These are phyloP conservation scores for Ovis aries DNA, from an alignment of 2,113 vertebrate species.

Conservation along the genomic window DNA sequence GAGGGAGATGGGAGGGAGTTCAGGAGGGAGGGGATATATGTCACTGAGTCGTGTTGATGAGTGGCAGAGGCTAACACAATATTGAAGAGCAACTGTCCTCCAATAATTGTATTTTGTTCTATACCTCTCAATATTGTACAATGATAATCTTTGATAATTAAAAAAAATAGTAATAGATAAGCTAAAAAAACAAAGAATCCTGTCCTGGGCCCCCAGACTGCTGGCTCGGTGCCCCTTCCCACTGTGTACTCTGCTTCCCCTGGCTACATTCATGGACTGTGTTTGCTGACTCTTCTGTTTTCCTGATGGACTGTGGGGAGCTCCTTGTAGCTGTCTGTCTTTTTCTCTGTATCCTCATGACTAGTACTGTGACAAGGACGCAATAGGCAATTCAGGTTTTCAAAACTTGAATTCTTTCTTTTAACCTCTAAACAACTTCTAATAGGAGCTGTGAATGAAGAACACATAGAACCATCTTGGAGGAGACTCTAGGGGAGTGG, in stretches of 20 bases:
- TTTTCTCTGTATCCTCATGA: background rate
- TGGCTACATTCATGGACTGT: background rate
- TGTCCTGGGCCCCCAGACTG: background rate
- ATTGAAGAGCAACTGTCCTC: background rate
- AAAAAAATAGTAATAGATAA: background rate
- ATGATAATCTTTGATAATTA: background rate
- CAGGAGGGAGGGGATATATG: background rate
- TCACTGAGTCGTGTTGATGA: background rate
- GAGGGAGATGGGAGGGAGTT: background rate
- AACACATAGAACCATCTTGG: background rate
- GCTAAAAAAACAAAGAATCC: background rate
- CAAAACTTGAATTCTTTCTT: background rate
- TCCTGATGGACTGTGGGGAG: background rate
- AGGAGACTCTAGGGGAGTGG: background rate
- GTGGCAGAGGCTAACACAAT: background rate
- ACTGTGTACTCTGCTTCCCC: too few species aligned
- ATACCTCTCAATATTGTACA: background rate
- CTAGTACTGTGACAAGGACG: background rate
- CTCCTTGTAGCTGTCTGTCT: background rate
- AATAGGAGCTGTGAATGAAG: background rate
- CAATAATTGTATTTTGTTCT: background rate
- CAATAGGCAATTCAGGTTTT: background rate
- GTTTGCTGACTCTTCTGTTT: background rate
- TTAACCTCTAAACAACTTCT: background rate
- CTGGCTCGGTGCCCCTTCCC: background rate